Conservation (phyloP, 2,888 invertebrate genomes). For the Xestoiulus laeticollis region DNA sequence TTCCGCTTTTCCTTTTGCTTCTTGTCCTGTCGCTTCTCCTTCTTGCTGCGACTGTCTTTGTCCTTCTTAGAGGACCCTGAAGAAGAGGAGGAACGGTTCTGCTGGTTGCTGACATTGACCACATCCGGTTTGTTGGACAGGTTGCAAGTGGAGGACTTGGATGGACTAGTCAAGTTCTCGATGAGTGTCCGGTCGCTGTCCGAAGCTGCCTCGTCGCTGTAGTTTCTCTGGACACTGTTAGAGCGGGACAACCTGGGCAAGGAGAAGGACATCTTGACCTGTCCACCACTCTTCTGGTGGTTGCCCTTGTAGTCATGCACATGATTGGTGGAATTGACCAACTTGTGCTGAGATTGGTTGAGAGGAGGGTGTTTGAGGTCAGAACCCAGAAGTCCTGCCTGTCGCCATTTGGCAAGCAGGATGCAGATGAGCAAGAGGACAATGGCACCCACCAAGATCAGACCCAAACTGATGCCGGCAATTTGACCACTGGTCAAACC, state of each 20-base stretch:
- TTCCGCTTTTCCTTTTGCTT: constrained; percentile 48
- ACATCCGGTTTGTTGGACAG: constrained; percentile 54
- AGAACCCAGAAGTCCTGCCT: constrained; percentile 29
- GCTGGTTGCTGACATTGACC: constrained; percentile 49
- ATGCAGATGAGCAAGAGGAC: constrained; percentile 55
- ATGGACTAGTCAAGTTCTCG: constrained; percentile 51
- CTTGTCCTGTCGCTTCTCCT: constrained; percentile 35
- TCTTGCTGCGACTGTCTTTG: constrained; percentile 40
- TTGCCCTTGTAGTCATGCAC: constrained; percentile 44
- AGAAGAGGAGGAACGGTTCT: background rate
- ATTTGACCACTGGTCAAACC: constrained; percentile 54
- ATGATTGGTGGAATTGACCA: constrained; percentile 49
- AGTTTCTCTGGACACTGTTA: constrained; percentile 31
- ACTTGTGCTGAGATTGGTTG: constrained; percentile 49
- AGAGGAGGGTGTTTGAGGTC: constrained; percentile 48
- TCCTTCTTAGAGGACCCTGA: background rate
- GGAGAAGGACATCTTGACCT: constrained; percentile 47
- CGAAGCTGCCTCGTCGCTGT: constrained; percentile 51
- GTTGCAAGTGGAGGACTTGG: constrained; percentile 46
- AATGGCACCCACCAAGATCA: constrained; percentile 53
- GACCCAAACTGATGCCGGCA: constrained; percentile 56
- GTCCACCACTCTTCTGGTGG: background rate
- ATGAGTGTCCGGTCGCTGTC: constrained; percentile 54
- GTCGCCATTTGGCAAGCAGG: constrained; percentile 54
- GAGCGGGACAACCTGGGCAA: constrained; percentile 43